These are phyloP conservation scores for Pandemis heparana DNA, from an alignment of 2,888 invertebrate species.

Conservation along the genomic window DNA sequence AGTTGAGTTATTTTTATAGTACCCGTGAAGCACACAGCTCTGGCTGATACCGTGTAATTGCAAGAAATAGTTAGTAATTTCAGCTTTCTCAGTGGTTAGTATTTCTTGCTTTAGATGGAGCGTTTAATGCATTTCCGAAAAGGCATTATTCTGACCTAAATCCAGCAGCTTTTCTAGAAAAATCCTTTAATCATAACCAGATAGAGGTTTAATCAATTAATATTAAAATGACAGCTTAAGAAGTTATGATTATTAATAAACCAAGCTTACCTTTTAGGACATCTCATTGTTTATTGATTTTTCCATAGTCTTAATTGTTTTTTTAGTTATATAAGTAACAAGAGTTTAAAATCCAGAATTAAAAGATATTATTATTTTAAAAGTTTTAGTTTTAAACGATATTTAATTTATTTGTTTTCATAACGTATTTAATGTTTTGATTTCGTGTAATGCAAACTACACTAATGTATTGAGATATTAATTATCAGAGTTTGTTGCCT, in stretches of 20 bases:
- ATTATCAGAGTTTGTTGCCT: slow-evolving; percentile 49
- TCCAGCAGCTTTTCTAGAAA: slow-evolving; percentile 6
- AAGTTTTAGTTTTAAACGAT: slow-evolving; percentile 63
- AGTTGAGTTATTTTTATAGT: slow-evolving; percentile 33
- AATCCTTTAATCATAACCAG: neutral
- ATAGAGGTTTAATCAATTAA: neutral
- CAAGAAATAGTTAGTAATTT: slow-evolving; percentile 22
- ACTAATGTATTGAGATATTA: slow-evolving; percentile 26
- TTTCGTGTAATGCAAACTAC: slow-evolving; percentile 29
- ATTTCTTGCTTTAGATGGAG: neutral
- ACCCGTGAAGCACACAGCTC: slow-evolving; percentile 1
- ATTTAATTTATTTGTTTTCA: slow-evolving; percentile 77
- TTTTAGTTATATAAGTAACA: slow-evolving; percentile 76
- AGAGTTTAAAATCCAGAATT: slow-evolving; percentile 80
- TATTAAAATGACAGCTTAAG: neutral
- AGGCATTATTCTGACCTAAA: slow-evolving; percentile 10
- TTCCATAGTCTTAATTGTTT: slow-evolving; percentile 69
- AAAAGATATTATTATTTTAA: slow-evolving; percentile 80
- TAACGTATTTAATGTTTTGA: slow-evolving; percentile 48
- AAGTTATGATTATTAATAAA: slow-evolving; percentile 3
- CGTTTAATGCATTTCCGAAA: neutral
- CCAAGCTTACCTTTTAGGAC: slow-evolving; percentile 52
- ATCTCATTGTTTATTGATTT: slow-evolving; percentile 63
- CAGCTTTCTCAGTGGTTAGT: slow-evolving; percentile 11
- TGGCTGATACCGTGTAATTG: slow-evolving; percentile 4